Percentiles rank a stretch among this genome's conserved stretches.
These are phyloP conservation scores for Colinus virginianus DNA, from an alignment of 2,113 vertebrate species.

Conservation along the genomic window DNA sequence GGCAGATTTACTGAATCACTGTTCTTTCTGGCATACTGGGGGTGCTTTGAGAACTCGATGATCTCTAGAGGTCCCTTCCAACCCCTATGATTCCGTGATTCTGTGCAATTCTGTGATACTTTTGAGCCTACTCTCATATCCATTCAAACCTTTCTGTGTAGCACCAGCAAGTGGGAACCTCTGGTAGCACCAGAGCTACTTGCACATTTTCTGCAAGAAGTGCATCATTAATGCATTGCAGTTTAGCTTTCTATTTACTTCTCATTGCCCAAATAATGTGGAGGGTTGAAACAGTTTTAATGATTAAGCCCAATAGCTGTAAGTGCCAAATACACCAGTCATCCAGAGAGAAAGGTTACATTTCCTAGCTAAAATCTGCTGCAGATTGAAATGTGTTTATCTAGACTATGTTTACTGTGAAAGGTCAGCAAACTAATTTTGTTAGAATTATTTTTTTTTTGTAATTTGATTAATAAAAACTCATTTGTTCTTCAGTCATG, in stretches of 20 bases:
- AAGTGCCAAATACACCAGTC: rapidly evolving
- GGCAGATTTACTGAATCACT: not conserved
- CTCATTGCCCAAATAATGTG: rapidly evolving
- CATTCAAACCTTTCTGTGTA: not conserved
- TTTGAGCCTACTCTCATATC: not conserved
- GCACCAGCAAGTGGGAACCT: not conserved
- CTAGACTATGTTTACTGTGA: not conserved
- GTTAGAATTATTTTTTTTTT: not conserved
- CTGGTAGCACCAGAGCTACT: not conserved
- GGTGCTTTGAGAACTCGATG: not conserved
- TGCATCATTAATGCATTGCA: not conserved
- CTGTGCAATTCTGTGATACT: too few relatives aligned
- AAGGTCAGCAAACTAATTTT: not conserved
- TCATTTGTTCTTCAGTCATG: not conserved
- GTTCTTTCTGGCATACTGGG: not conserved
- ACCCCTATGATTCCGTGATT: too few relatives aligned
- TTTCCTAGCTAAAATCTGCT: not conserved
- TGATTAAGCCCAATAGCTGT: not conserved
- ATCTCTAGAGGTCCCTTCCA: too few relatives aligned
- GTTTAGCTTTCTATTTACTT: not conserved
- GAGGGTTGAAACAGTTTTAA: not conserved
- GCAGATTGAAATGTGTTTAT: not conserved
- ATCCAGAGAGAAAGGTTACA: not conserved
- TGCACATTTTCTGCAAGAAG: not conserved
- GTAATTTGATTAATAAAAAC: not conserved